A percentile compares a stretch with the other conserved stretches of the same genome.
phyloP scores from a whole-genome alignment of 1,140 invertebrate genomes.

The Dinothrombium tinctorium region DNA sequence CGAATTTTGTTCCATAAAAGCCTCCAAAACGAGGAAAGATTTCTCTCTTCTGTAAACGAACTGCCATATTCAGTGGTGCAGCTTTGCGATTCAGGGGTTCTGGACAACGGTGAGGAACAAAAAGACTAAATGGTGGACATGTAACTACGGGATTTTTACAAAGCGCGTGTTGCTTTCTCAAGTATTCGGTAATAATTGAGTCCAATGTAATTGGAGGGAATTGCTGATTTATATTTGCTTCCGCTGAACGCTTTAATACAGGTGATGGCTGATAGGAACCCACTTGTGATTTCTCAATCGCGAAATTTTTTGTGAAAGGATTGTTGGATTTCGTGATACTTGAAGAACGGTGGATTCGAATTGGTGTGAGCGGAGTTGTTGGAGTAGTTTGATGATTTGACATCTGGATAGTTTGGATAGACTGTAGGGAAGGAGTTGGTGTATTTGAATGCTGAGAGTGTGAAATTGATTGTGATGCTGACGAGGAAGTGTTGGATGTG shows the following conservation, averaged over 20 bases:
- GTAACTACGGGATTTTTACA: slow-evolving; percentile 29
- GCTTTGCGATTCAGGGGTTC: slow-evolving; percentile 10
- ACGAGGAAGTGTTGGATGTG: too few relatives aligned
- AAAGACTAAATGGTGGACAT: slow-evolving; percentile 31
- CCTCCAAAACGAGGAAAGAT: slow-evolving; percentile 23
- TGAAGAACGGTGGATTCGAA: not conserved
- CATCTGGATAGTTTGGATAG: too few relatives aligned
- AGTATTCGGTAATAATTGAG: slow-evolving; percentile 80
- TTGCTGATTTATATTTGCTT: not conserved
- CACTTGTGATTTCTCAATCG: slow-evolving; percentile 12
- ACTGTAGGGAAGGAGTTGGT: too few relatives aligned
- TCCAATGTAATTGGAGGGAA: slow-evolving; percentile 39
- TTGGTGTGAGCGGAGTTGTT: not conserved
- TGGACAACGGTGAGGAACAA: slow-evolving; percentile 20
- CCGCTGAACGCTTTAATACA: slow-evolving; percentile 11
- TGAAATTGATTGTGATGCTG: too few relatives aligned
- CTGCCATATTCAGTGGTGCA: slow-evolving; percentile 20
- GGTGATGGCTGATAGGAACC: slow-evolving; percentile 15
- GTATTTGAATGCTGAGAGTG: too few relatives aligned
- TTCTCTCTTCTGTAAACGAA: slow-evolving; percentile 21
- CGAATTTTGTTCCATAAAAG: slow-evolving; percentile 30
- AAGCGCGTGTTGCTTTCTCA: slow-evolving; percentile 54
- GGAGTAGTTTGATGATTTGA: slow-evolving; percentile 54
- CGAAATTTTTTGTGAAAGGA: not conserved
- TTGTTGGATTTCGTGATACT: not conserved